Percentiles rank a stretch among this genome's conserved stretches.
Conservation (phyloP, 2,797 vertebrate species). For the Loris lydekkerianus region DNA sequence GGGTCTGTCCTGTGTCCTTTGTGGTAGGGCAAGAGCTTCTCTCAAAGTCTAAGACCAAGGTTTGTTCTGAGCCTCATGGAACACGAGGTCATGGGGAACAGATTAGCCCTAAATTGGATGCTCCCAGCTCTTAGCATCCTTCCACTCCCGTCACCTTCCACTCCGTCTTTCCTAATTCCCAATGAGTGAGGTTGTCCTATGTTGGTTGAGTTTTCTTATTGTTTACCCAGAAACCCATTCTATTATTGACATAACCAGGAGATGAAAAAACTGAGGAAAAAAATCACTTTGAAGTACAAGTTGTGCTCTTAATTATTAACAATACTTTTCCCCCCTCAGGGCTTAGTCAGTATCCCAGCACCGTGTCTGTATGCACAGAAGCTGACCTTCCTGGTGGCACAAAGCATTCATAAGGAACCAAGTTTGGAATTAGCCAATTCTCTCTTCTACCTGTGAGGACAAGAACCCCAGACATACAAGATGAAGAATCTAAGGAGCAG, state of each 20-base stretch:
- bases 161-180: neutral
- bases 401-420: conserved; percentile 78
- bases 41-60: neutral
- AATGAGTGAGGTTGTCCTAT: neutral
- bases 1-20: neutral
- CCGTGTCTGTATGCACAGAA: conserved; percentile 83
- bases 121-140: neutral
- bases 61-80: neutral
- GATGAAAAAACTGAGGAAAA: neutral
- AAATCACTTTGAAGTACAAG: neutral
- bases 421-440: conserved; percentile 76
- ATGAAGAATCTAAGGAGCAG: neutral
- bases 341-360: conserved; percentile 78
- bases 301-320: neutral
- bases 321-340: conserved; percentile 50
- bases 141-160: accelerated
- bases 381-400: conserved; percentile 82
- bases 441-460: conserved; percentile 84
- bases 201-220: neutral
- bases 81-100: neutral
- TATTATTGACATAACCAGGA: neutral
- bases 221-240: neutral
- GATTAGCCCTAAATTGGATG: neutral
- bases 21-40: neutral
- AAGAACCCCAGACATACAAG: accelerated